Percentiles rank a stretch among this genome's conserved stretches.
phyloP scores from a whole-genome alignment of 30 jellyfish, hydroid and myxozoan genomes.

The Catostylus mosaicus region DNA sequence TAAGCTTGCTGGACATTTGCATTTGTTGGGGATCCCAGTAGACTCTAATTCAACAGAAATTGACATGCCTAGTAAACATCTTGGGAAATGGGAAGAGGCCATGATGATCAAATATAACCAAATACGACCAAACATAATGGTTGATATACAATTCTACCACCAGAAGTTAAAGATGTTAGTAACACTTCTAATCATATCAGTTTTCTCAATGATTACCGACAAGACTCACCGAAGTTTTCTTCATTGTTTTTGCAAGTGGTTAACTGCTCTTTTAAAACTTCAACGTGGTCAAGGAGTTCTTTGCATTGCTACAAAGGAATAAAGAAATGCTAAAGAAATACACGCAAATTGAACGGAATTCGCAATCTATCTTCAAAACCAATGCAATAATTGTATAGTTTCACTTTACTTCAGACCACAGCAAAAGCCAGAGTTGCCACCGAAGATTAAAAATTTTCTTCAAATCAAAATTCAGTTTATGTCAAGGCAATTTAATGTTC shows the following conservation, averaged over 20 bases:
- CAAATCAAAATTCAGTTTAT: background rate
- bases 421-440: background rate
- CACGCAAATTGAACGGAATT: background rate
- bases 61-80: too few species aligned
- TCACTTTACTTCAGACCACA: background rate
- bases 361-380: background rate
- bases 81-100: too few species aligned
- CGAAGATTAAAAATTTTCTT: background rate
- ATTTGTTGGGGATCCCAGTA: too few species aligned
- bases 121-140: too few species aligned
- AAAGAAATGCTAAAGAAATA: background rate
- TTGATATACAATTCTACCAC: too few species aligned
- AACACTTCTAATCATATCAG: too few species aligned
- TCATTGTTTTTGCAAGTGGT: background rate
- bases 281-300: slow-evolving; percentile 19
- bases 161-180: too few species aligned
- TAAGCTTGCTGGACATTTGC: too few species aligned
- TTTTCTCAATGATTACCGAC: too few species aligned
- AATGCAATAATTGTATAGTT: too few species aligned
- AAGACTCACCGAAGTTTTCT: background rate
- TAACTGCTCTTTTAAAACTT: background rate
- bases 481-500: background rate
- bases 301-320: slow-evolving; percentile 11
- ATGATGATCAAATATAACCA: too few species aligned
- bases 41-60: too few species aligned